Percentiles rank a stretch among this genome's conserved stretches.
Evolutionary conservation across 2,888 invertebrate species (phyloP).

Genomic region (Disparrhopalites patrizii): DNA sequence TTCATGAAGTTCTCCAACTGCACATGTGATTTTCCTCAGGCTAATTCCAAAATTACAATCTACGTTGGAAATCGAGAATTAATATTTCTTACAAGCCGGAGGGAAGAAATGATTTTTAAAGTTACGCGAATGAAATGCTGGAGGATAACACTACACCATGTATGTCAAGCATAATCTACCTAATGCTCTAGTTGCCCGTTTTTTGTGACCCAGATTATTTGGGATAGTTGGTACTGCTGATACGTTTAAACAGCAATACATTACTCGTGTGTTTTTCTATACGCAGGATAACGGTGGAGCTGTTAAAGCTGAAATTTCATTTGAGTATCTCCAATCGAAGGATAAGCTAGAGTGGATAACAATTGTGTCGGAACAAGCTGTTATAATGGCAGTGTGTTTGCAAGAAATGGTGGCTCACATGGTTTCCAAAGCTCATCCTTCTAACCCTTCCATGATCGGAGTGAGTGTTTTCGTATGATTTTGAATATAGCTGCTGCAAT

Average conservation of each 20-base stretch:
- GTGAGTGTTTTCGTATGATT: slow-evolving; percentile 37
- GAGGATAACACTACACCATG: slow-evolving; percentile 85
- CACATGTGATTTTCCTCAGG: slow-evolving; percentile 69
- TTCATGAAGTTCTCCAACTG: slow-evolving; percentile 75
- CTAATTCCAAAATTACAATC: slow-evolving; percentile 65
- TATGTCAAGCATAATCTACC: too few species aligned
- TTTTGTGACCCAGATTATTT: too few species aligned
- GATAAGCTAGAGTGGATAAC: slow-evolving; percentile 93
- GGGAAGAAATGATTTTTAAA: slow-evolving; percentile 74
- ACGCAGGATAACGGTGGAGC: slow-evolving; percentile 40
- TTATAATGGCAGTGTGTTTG: slow-evolving; percentile 90
- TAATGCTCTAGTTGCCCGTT: too few species aligned
- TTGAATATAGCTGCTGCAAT: too few species aligned
- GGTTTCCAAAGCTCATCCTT: slow-evolving; percentile 65
- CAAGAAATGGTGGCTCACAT: slow-evolving; percentile 95
- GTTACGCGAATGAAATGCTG: slow-evolving; percentile 96
- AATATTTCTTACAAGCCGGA: slow-evolving; percentile 57
- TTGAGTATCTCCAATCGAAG: slow-evolving; percentile 89
- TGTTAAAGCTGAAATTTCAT: slow-evolving; percentile 67
- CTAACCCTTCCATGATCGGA: slow-evolving; percentile 43
- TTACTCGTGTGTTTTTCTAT: not conserved
- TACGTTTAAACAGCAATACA: not conserved
- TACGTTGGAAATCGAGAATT: slow-evolving; percentile 83
- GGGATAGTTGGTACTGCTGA: too few species aligned
- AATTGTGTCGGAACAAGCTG: slow-evolving; percentile 83